Conservation (phyloP, 2,888 invertebrate species). For the Melanostoma scalare region DNA sequence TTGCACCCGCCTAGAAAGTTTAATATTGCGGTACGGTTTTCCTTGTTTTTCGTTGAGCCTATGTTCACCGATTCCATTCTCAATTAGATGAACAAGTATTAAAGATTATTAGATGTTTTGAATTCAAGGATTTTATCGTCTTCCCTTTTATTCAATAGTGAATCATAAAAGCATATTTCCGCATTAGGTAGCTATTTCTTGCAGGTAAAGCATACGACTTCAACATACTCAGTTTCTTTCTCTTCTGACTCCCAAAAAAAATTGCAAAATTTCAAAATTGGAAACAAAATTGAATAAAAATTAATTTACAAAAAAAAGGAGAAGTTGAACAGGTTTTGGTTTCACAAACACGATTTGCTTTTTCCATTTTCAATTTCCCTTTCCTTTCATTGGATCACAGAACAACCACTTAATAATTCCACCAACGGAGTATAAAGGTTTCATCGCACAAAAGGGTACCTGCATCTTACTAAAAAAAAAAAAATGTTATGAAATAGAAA, state of each 20-base stretch:
- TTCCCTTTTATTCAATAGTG: too few relatives aligned
- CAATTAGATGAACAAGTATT: too few relatives aligned
- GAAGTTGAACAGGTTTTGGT: slow-evolving; percentile 61
- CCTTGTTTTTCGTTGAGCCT: too few relatives aligned
- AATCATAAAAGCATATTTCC: too few relatives aligned
- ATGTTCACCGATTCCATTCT: too few relatives aligned
- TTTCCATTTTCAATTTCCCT: slow-evolving; percentile 49
- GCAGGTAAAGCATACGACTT: neutral
- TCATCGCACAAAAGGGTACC: slow-evolving; percentile 49
- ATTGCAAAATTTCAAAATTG: slow-evolving; percentile 45
- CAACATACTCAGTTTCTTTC: neutral
- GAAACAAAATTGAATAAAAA: slow-evolving; percentile 46
- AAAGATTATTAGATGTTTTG: too few relatives aligned
- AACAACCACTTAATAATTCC: slow-evolving; percentile 63
- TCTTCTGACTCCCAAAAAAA: neutral
- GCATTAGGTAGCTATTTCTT: too few relatives aligned
- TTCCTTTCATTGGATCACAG: neutral
- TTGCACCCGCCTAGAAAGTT: too few relatives aligned
- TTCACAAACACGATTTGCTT: slow-evolving; percentile 65
- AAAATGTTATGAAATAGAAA: neutral
- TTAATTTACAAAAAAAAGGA: slow-evolving; percentile 30
- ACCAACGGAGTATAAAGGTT: slow-evolving; percentile 33
- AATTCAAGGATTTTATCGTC: too few relatives aligned
- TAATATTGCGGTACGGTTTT: too few relatives aligned
- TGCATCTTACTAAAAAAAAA: slow-evolving; percentile 20